Evolutionary conservation across 2,113 vertebrate species (phyloP), one percentile per base, ranked within the genome.

Genomic region (Tupaia tana): DNA sequence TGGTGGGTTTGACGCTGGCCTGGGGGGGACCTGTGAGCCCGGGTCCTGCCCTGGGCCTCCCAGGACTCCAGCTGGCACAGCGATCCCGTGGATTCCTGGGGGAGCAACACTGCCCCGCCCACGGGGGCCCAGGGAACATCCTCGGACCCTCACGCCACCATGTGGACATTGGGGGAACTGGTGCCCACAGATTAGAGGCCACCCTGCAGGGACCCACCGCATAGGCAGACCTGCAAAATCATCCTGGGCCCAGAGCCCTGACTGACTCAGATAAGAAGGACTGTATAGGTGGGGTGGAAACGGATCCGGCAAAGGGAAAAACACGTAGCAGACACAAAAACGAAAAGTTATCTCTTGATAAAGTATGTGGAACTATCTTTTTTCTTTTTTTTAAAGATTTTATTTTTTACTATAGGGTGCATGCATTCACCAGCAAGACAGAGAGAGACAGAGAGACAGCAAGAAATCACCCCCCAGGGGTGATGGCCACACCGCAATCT

Each of bases 141-240:
- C 74, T 7, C n/a, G 29, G 77, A n/a, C 18, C 79, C 34, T 0
- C 7, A 27, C 63, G 95, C 95, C 97, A 85, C 92, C 96, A 2
- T 24, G 95, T 94, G 97, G 96, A 63, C 93, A 29, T 0, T 3
- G 24, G 59, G 20, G 63, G 31, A 90, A 43, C 24, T 0, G 25
- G 13, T 56, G 16, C 75, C 66, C 34, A 69, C 19, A 0, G 15
- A 22, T 6, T 0, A 25, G 14, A 3, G 14, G 29, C 13, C 6
- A 0, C 63, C 34, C 64, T n/a, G 24, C 59, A 3, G 78, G 59
- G 31, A 9, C 0, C 15, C 7, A 8, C 29, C 61, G 7, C 43
- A 80, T 6, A 1, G 9, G 7, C 18, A 9, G n/a, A 34, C 80
- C 11, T 58, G 15, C 20, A 61, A 54, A 43, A 14, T 61, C 31